Base-by-base conservation (phyloP, 2,888 invertebrate genomes). In the Luperina nickerlii region DNA sequence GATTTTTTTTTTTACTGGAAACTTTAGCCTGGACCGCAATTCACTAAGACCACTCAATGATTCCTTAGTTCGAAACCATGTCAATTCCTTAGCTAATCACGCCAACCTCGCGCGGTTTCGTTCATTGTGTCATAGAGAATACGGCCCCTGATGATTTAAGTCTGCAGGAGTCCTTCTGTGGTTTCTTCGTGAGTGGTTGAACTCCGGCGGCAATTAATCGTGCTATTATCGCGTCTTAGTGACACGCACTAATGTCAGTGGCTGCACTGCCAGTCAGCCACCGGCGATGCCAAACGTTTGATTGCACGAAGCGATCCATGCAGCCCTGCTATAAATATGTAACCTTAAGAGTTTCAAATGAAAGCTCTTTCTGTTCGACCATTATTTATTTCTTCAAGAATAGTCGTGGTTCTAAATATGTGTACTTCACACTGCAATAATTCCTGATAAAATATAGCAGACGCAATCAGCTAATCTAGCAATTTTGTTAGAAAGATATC, bases 171-270 rank as follows among this genome's bases (percentile, higher is more conserved):
- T 69, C 11, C 71, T 87, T 87, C 74, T 81, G 77, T 60, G 66
- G 5, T 74, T 69, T 72, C 11, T 60, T 60, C 45, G 24, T 13
- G 3, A 45, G 54, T 76, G 79, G 48, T n/a, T 51, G 7, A 66
- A 74, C 76, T 87, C 84, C 78, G 85, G 78, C 88, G 80, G 84
- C 90, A 87, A 94, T 94, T 93, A 93, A 93, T 93, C 89, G 90
- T 89, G 85, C 89, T 91, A 92, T 92, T 92, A 92, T 91, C 90
- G 90, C 87, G 79, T 84, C 87, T 89, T 82, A 84, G 73, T 87
- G 90, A 87, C 88, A 89, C 87, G 88, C 89, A 90, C 89, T 89
- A 90, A 90, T 90, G 86, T 87, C 70, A 62, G 79, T 79, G 79
- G 87, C 87, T 83, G 83, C 82, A 66, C 63, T 67, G 79, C 76